A percentile compares a stretch with the other conserved stretches of the same genome.
Conservation (phyloP, 2,113 vertebrate genomes). For the Cyanistes caeruleus region DNA sequence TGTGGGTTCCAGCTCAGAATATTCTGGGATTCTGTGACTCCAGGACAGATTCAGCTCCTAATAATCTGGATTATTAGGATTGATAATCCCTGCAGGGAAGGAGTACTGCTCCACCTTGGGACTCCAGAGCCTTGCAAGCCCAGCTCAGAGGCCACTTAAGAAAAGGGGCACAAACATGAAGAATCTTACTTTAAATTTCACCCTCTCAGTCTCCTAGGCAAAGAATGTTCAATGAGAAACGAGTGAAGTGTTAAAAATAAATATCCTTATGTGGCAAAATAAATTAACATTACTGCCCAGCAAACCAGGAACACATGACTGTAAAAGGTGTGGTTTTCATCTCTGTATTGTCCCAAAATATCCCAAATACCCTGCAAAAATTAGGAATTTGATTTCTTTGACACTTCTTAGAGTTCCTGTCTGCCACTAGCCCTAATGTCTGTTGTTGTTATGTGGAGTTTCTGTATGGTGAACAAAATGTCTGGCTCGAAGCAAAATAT, state of each 20-base stretch:
- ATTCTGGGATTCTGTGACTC: not conserved
- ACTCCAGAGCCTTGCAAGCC: not conserved
- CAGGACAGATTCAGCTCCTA: not conserved
- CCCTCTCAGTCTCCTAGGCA: not conserved
- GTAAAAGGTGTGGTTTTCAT: not conserved
- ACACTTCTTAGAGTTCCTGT: not conserved
- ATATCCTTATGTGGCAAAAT: not conserved
- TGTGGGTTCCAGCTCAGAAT: not conserved
- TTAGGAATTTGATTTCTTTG: not conserved
- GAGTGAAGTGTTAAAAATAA: not conserved
- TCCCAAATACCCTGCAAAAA: not conserved
- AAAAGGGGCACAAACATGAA: not conserved
- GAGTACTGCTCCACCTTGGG: not conserved
- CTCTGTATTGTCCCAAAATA: not conserved
- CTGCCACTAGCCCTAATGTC: not conserved
- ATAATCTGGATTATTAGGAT: too few species aligned
- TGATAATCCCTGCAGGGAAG: not conserved
- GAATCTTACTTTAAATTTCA: not conserved
- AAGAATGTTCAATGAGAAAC: not conserved
- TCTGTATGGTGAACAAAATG: not conserved
- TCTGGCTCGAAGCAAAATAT: constrained; percentile 27
- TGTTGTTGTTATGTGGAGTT: not conserved
- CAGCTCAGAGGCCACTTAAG: not conserved
- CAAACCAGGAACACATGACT: not conserved
- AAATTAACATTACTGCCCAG: not conserved